phyloP scores from a whole-genome alignment of 1,140 invertebrate species.

The Papilio polytes region DNA sequence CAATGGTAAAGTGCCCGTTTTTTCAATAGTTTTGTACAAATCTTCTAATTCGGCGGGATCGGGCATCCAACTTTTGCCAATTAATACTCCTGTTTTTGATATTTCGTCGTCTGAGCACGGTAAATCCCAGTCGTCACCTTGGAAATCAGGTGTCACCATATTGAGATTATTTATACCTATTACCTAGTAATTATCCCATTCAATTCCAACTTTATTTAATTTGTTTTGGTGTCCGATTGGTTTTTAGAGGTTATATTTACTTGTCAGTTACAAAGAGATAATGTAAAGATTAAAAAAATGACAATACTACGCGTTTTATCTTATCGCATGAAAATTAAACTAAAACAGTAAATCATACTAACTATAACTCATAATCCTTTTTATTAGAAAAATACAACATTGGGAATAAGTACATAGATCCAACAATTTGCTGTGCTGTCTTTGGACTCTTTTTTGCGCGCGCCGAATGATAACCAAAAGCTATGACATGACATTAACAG shows the following conservation, averaged over 20 bases:
- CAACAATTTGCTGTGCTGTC: not conserved
- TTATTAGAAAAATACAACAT: too few relatives aligned
- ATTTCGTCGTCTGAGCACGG: slow-evolving; percentile 87
- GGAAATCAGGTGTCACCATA: slow-evolving; percentile 71
- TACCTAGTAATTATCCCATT: not conserved
- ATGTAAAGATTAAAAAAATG: too few relatives aligned
- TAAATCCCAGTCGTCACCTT: slow-evolving; percentile 83
- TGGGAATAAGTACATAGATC: too few relatives aligned
- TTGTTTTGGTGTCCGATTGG: not conserved
- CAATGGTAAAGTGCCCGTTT: slow-evolving; percentile 82
- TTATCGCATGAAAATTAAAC: too few relatives aligned
- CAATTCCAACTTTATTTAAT: not conserved
- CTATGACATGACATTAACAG: slow-evolving; percentile 9
- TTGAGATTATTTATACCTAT: not conserved
- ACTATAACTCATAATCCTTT: too few relatives aligned
- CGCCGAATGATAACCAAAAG: not conserved
- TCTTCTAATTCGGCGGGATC: slow-evolving; percentile 83
- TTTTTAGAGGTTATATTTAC: too few relatives aligned
- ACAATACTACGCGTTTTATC: too few relatives aligned
- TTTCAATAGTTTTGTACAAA: slow-evolving; percentile 85
- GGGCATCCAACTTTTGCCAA: slow-evolving; percentile 77
- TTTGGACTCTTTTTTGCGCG: not conserved
- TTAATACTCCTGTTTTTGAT: slow-evolving; percentile 63
- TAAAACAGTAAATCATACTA: too few relatives aligned
- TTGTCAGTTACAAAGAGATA: too few relatives aligned